These are phyloP conservation scores for Terrapene triunguis DNA, from an alignment of 2,113 vertebrate genomes.

Conservation along the genomic window DNA sequence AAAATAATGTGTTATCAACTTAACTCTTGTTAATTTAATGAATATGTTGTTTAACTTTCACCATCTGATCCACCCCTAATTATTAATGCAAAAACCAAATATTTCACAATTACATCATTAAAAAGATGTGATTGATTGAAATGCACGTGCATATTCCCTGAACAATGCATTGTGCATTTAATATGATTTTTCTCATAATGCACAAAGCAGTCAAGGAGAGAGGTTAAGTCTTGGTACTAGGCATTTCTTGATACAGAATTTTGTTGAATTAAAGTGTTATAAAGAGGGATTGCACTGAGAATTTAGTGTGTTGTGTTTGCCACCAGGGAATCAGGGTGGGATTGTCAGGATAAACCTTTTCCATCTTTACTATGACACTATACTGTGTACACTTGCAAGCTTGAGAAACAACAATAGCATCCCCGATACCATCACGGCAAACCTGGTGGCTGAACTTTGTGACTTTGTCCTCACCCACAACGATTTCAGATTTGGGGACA, in stretches of 20 bases:
- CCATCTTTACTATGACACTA: neutral
- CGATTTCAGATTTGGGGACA: too few species aligned
- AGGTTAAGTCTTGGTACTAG: neutral
- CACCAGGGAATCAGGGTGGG: fast-evolving
- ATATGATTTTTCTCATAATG: neutral
- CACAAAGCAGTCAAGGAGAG: neutral
- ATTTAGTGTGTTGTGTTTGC: fast-evolving
- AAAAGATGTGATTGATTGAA: conserved; percentile 60
- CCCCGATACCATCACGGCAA: too few species aligned
- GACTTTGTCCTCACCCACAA: too few species aligned
- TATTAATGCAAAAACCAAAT: conserved; percentile 54
- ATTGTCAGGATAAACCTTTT: neutral
- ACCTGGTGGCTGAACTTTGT: too few species aligned
- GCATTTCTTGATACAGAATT: neutral
- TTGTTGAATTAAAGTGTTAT: neutral
- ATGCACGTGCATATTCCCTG: conserved; percentile 25
- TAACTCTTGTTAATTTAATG: conserved; percentile 55
- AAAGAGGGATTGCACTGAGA: fast-evolving
- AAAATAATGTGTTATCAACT: conserved; percentile 47
- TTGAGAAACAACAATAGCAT: neutral
- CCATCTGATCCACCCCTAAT: conserved; percentile 64
- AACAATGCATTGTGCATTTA: neutral
- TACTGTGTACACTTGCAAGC: neutral
- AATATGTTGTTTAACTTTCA: conserved; percentile 57
- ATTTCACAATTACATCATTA: conserved; percentile 66